Base-by-base conservation (phyloP, 2,797 vertebrate genomes). In the Sebastes oblongus region DNA sequence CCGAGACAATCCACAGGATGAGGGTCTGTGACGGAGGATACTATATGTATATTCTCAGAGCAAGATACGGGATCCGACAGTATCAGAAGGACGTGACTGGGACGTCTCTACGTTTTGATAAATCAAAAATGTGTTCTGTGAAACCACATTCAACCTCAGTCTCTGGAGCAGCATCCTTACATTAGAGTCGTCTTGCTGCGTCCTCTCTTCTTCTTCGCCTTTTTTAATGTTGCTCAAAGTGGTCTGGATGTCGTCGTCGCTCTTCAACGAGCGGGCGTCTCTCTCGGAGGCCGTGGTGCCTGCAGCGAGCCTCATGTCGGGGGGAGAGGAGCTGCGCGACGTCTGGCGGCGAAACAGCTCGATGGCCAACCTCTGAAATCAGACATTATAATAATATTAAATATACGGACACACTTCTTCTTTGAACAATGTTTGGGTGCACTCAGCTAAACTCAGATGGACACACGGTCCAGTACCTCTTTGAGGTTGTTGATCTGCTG, bases 401-500 rank as follows among this genome's bases (percentile, higher is more conserved):
- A 22, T n/a, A 64, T 4, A 36, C 32, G 0, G 11, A 62, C 10
- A 22, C 60, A 14, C 30, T 60, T 59, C 11, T 14, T 3, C 22
- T 55, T 55, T 68, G 4, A 36, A 24, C 27, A 18, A 14, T 14
- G 6, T 24, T 25, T 65, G 14, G 52, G 4, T 16, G 3, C 0
- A 46, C 46, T 18, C 42, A 7, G 42, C 42, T 46, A 0, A 46
- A 18, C 42, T 46, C 42, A 16, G 42, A 46, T 18, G 42, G 42
- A 1, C 42, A 46, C 42, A 46, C 6, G 0, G 42, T 46, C 3
- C 46, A 8, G 72, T 67, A 99, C 98, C 95, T 99, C 98, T 94
- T 99, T 99, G 22, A 99, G 97, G 88, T 99, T 99, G 94, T 98
- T 99, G 91, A 99, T 98, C 94, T 99, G 98, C 83, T 99, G 98